Conservation (phyloP, 2,113 vertebrate genomes). For the Ammodytes marinus region DNA sequence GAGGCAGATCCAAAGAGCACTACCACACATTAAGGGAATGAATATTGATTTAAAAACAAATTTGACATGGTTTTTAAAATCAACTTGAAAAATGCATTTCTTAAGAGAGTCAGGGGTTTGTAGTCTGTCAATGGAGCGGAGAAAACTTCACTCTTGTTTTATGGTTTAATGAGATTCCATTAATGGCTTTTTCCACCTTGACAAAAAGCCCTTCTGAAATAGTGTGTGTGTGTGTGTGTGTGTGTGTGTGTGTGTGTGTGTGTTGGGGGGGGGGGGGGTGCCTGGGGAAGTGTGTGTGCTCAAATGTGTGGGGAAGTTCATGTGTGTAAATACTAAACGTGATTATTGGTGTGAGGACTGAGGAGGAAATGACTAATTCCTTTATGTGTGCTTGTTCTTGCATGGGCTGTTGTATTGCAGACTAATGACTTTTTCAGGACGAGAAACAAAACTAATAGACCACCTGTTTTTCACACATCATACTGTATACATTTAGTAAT, state of each 20-base stretch:
- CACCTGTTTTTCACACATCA: conserved; percentile 40
- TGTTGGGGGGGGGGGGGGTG: background rate
- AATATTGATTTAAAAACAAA: conserved; percentile 84
- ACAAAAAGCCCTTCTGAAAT: conserved; percentile 58
- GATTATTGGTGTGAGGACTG: conserved; percentile 49
- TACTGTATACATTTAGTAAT: conserved; percentile 7
- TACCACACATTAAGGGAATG: conserved; percentile 73
- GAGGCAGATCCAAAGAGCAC: conserved; percentile 55
- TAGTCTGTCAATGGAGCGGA: conserved; percentile 67
- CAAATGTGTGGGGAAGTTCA: conserved; percentile 1
- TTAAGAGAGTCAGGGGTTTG: conserved; percentile 69
- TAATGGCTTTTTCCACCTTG: conserved; percentile 75
- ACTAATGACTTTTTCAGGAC: conserved; percentile 66
- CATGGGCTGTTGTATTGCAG: conserved; percentile 29
- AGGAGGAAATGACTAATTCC: conserved; percentile 40
- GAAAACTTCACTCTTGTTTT: conserved; percentile 72
- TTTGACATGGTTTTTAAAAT: conserved; percentile 79
- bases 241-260: conserved; percentile 20
- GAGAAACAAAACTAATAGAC: conserved; percentile 49
- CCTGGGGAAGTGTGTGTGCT: background rate
- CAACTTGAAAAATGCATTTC: conserved; percentile 71
- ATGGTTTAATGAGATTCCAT: conserved; percentile 77
- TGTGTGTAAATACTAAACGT: conserved; percentile 21
- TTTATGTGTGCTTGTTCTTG: conserved; percentile 8
- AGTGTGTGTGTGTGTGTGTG: conserved; percentile 4